These are phyloP conservation scores for Avahi laniger DNA, from an alignment of 2,797 vertebrate genomes.

Conservation along the genomic window DNA sequence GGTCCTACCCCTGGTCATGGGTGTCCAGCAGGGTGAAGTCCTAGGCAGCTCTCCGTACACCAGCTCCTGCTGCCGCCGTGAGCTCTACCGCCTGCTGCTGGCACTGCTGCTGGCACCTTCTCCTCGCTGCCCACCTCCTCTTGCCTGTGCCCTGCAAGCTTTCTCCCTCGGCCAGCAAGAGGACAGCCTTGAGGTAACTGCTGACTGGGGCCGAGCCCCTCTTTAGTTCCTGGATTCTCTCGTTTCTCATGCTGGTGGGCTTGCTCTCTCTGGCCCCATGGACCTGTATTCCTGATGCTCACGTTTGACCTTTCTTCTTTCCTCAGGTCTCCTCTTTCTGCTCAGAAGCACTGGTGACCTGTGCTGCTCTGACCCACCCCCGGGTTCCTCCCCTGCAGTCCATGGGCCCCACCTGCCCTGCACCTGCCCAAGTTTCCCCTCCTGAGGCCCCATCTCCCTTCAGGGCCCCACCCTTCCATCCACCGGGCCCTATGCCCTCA, in stretches of 20 bases:
- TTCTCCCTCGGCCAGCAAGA: conserved; percentile 89
- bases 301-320: not conserved
- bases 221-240: not conserved
- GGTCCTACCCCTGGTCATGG: conserved; percentile 89
- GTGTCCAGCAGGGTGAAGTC: conserved; percentile 86
- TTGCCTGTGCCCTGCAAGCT: conserved; percentile 89
- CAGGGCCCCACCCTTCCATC: conserved; percentile 68
- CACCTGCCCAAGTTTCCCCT: conserved; percentile 45
- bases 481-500: conserved; percentile 50
- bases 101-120: conserved; percentile 90
- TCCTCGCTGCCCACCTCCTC: conserved; percentile 88
- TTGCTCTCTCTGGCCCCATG: not conserved
- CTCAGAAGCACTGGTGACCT: conserved; percentile 89
- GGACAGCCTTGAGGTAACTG: conserved; percentile 87
- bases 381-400: conserved; percentile 86
- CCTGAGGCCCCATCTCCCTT: conserved; percentile 63
- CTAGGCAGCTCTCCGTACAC: conserved; percentile 84
- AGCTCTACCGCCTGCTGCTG: conserved; percentile 91
- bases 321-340: conserved; percentile 92
- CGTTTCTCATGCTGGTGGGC: not conserved
- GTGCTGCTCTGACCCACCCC: conserved; percentile 91
- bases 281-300: not conserved
- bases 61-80: conserved; percentile 86
- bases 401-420: conserved; percentile 56
- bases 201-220: rapidly evolving